Evolutionary conservation across 1,140 invertebrate genomes (phyloP), one percentile per base, ranked within the genome.

Genomic region (Drosophila kohkoa): DNA sequence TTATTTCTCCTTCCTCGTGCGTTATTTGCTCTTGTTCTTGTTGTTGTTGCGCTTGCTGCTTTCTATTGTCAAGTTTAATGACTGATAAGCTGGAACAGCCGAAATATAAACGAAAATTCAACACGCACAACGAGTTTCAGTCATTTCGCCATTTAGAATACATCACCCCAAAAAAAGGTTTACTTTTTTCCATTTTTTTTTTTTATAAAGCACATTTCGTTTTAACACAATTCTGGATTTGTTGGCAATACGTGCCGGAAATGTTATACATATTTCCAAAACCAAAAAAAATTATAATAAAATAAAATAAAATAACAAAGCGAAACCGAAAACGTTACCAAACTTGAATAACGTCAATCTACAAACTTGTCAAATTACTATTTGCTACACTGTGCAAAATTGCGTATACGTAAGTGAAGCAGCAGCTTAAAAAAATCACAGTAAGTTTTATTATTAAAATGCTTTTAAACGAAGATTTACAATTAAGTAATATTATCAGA

Each of bases 21-120:
- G 70, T 72, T 79, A 32, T 32, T 32, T 87, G 51, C 57, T 25
- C 20, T 11, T 51, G 16, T 4, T 59, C 32, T 35, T 41, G 59
- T 70, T 82, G 60, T 70, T 82, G 75, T 59, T 60, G 58, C 46
- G 60, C 48, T 32, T 43, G 25, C 28, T 64, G 15, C 48, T 64
- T 16, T 70, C 45, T 52, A 43, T 55, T 74, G 72, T 57, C 35
- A 75, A 88, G 83, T 89, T 88, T 83, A 88, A 88, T 88, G 83
- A 88, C 83, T 88, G 83, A 87, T 87, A 87, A 87, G 66, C 71
- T 54, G 60, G 15, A 65, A 73, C 65, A 73, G 67, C 51, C 41
- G 41, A 54, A 72, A 67, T 69, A 70, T 60, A 73, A 46, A 7
- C 57, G 46, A 80, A 73, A 76, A 8, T 57, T 7, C 35, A 16